phyloP scores from a whole-genome alignment of 2,113 vertebrate genomes.

The Nannospalax galili region DNA sequence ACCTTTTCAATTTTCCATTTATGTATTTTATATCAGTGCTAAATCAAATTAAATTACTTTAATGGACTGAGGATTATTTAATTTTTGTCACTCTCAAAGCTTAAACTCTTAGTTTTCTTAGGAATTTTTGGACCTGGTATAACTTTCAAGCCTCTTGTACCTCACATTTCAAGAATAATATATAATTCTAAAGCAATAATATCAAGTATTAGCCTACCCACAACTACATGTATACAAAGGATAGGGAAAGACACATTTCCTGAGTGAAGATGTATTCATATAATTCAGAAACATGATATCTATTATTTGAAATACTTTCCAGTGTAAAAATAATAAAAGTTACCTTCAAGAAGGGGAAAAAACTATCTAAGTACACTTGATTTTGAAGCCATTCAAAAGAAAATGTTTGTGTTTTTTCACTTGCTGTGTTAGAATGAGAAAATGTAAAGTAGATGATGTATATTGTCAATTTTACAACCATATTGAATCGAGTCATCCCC shows the following conservation, averaged over 20 bases:
- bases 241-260: neutral
- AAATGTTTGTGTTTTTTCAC: conserved; percentile 45
- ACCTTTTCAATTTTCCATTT: neutral
- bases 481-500: conserved; percentile 77
- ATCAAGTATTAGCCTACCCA: neutral
- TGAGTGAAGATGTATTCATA: neutral
- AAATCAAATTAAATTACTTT: neutral
- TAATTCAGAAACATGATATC: neutral
- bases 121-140: conserved; percentile 10
- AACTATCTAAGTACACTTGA: neutral
- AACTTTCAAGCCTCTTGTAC: neutral
- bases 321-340: neutral
- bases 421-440: conserved; percentile 47
- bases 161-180: conserved; percentile 11
- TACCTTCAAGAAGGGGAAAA: neutral
- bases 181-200: neutral
- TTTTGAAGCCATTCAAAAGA: conserved; percentile 22
- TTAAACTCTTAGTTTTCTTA: neutral
- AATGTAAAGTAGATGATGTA: conserved; percentile 78
- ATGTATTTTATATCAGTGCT: neutral
- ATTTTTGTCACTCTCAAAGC: neutral
- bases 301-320: neutral
- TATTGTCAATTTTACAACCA: conserved; percentile 32
- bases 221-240: neutral
- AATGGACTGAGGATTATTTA: neutral